These are phyloP conservation scores for Turnix velox DNA, from an alignment of 2,113 vertebrate genomes.

Conservation along the genomic window DNA sequence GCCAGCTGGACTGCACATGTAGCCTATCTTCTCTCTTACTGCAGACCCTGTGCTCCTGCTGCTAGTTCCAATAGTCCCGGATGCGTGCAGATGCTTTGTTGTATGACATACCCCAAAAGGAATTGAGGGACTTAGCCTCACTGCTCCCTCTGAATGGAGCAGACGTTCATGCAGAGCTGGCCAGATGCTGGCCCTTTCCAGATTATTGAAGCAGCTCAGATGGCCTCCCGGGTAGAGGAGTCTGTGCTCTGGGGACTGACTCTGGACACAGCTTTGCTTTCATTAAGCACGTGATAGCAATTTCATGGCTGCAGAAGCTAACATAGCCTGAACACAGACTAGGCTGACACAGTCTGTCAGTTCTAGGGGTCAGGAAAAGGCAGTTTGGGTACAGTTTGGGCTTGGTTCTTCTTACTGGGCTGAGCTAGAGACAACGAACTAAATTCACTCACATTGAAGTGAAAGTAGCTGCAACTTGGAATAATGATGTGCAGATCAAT, in stretches of 20 bases:
- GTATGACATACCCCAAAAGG: not conserved
- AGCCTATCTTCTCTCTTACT: not conserved
- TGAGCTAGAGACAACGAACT: not conserved
- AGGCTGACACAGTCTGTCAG: not conserved
- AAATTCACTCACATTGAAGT: not conserved
- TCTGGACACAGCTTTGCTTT: not conserved
- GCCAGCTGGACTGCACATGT: not conserved
- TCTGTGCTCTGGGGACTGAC: not conserved
- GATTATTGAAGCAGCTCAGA: not conserved
- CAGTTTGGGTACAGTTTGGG: not conserved
- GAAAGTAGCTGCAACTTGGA: not conserved
- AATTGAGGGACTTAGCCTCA: not conserved
- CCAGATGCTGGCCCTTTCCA: not conserved
- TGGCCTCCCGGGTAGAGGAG: not conserved
- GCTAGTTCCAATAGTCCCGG: not conserved
- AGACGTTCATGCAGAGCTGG: not conserved
- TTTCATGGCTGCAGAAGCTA: not conserved
- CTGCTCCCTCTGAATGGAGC: not conserved
- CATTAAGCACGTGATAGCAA: not conserved
- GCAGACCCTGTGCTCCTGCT: not conserved
- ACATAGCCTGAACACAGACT: not conserved
- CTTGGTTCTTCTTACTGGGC: not conserved
- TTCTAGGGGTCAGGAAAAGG: not conserved
- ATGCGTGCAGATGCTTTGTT: not conserved
- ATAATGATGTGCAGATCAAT: not conserved